Evolutionary conservation across 2,113 vertebrate species (phyloP), one percentile per base, ranked within the genome.

Genomic region (Smithornis capensis): DNA sequence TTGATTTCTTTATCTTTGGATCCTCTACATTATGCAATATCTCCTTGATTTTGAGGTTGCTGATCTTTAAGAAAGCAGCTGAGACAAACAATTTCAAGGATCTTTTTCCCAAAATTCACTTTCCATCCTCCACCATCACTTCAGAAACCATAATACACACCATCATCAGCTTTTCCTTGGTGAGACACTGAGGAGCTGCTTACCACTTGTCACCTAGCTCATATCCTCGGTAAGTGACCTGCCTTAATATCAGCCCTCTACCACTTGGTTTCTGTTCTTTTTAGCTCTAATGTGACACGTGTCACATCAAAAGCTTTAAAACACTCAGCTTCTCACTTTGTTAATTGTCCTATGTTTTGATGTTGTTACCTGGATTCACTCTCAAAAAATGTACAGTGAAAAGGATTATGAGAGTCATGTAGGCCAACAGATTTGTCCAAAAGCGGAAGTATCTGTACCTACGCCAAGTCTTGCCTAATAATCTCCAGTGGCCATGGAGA

Each of bases 11-110:
- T 62, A 7, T 47, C 10, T 23, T 85, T 77, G 16, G 4, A 65
- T 14, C 2, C 8, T 60, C 19, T 62, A 31, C 0, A 0, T 56
- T 57, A 56, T 53, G 8, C 19, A 74, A 23, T 4, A 80, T 80
- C 65, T 29, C 42, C 12, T 73, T 80, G 35, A 31, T 65, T 83
- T 79, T 83, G 27, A 76, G n/a, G 84, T 7, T 18, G 10, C 7
- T 49, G 40, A 28, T 62, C 82, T 52, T 64, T 22, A 71, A 59
- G 27, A 47, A 1, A 76, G 45, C 9, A 73, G 7, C 29, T 35
- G n/a, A 27, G 11, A 49, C 14, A 94, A 82, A 81, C 2, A 47
- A 6, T 50, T 65, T 64, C 33, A 70, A 79, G 38, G 37, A 23
- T 75, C 12, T 71, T 68, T 93, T 52, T 57, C 22, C 17, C 8